A percentile compares a stretch with the other conserved stretches of the same genome.
Conservation (phyloP, 2,797 vertebrate species). For the Heteromormyrus szaboi region DNA sequence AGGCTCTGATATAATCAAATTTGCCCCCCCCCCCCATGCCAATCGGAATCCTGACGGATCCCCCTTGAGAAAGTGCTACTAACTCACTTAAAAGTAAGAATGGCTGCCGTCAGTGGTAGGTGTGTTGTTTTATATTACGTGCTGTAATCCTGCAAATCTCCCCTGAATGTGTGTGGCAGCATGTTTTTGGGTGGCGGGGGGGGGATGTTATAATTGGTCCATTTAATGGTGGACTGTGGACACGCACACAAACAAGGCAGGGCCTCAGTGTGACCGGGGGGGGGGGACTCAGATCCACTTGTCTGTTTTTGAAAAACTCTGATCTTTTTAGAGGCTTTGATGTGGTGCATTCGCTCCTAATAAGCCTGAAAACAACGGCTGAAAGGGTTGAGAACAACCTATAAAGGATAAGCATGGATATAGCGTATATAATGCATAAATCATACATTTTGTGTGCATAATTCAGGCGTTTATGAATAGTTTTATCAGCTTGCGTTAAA, state of each 20-base stretch:
- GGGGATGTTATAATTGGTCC: no score
- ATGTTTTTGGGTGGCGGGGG: no score
- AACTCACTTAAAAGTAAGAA: background rate
- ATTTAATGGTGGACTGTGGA: background rate
- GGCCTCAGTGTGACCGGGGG: background rate
- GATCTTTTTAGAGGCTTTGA: background rate
- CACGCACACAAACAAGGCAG: background rate
- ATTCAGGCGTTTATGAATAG: background rate
- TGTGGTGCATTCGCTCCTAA: background rate
- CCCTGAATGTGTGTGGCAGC: background rate
- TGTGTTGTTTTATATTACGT: background rate
- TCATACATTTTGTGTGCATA: background rate
- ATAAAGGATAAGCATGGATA: background rate
- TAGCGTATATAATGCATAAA: background rate
- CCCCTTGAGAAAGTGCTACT: background rate
- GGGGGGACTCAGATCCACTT: background rate
- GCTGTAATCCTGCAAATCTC: background rate
- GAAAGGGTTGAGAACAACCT: background rate
- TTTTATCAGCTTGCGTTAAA: background rate
- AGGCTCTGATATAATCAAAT: conserved; percentile 18
- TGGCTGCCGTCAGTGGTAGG: background rate
- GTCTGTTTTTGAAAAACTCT: background rate
- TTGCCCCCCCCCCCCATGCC: background rate
- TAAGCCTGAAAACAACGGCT: background rate
- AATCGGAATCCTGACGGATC: background rate